Evolutionary conservation across 2,113 vertebrate genomes (phyloP).

Genomic region (Chrysemys picta): DNA sequence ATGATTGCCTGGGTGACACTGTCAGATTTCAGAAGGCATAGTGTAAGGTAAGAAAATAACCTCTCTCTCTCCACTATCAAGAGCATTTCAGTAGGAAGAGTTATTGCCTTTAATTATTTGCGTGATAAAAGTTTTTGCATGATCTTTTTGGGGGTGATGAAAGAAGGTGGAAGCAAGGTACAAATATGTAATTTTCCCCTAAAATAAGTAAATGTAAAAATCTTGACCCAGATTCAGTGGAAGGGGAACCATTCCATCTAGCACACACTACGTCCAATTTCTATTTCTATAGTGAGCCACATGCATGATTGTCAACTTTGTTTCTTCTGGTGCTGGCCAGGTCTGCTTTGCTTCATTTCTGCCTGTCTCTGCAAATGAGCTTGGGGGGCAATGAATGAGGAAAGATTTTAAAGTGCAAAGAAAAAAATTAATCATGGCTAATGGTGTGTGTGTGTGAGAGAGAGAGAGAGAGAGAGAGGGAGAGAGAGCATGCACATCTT

Average conservation of each 20-base stretch:
- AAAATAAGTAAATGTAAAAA: constrained; percentile 27
- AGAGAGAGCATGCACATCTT: background rate
- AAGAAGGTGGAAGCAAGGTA: background rate
- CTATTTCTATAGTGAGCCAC: background rate
- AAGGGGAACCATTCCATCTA: background rate
- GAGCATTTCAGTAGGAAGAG: constrained; percentile 56
- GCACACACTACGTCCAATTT: background rate
- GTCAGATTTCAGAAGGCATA: constrained; percentile 66
- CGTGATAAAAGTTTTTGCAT: constrained; percentile 52
- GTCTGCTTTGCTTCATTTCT: constrained; percentile 28
- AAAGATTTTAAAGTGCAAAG: constrained; percentile 2
- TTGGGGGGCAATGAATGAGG: background rate
- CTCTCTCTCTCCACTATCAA: constrained; percentile 58
- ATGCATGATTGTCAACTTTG: background rate
- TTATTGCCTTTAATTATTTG: constrained; percentile 55
- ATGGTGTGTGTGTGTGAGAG: background rate
- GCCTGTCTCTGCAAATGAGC: background rate
- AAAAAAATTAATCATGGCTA: constrained; percentile 42
- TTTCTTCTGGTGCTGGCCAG: background rate
- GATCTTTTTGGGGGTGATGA: constrained; percentile 14
- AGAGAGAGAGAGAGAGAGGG: too few species aligned
- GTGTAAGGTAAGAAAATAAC: constrained; percentile 80
- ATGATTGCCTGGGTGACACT: constrained; percentile 75
- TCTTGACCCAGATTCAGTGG: background rate
- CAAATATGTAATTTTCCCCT: constrained; percentile 40